Evolutionary conservation across 2,888 invertebrate species (phyloP).

Genomic region (Agrilus cyanescens): DNA sequence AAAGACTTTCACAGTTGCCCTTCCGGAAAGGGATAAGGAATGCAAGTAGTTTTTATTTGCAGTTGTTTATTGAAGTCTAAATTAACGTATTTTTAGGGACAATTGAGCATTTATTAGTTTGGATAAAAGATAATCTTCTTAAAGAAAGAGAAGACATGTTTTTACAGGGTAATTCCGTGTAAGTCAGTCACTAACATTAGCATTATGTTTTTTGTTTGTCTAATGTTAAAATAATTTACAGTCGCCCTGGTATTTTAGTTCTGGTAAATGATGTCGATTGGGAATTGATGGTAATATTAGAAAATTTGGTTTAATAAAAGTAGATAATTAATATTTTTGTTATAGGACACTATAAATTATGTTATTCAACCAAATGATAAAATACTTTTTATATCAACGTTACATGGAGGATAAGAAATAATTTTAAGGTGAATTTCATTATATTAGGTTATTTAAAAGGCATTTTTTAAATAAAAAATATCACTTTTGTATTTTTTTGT

Average conservation of each 20-base stretch:
- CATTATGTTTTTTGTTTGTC: background rate
- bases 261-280: conserved; percentile 92
- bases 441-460: too few species aligned
- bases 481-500: too few species aligned
- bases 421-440: too few species aligned
- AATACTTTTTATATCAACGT: conserved; percentile 72
- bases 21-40: conserved; percentile 44
- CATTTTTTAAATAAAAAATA: too few species aligned
- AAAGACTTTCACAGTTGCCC: conserved; percentile 54
- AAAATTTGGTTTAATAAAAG: conserved; percentile 3
- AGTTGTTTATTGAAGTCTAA: conserved; percentile 4
- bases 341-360: conserved; percentile 58
- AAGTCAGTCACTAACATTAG: conserved; percentile 18
- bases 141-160: conserved; percentile 71
- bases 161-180: conserved; percentile 37
- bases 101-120: conserved; percentile 58
- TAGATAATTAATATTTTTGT: conserved; percentile 14
- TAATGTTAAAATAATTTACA: conserved; percentile 21
- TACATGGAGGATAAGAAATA: conserved; percentile 61
- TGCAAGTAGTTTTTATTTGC: conserved; percentile 34
- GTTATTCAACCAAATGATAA: conserved; percentile 54
- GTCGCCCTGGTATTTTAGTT: conserved; percentile 85
- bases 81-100: conserved; percentile 43
- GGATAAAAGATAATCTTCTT: conserved; percentile 77
- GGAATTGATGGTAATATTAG: conserved; percentile 61